These are phyloP conservation scores for Schizotus pectinicornis DNA, from an alignment of 2,888 invertebrate genomes.

Conservation along the genomic window DNA sequence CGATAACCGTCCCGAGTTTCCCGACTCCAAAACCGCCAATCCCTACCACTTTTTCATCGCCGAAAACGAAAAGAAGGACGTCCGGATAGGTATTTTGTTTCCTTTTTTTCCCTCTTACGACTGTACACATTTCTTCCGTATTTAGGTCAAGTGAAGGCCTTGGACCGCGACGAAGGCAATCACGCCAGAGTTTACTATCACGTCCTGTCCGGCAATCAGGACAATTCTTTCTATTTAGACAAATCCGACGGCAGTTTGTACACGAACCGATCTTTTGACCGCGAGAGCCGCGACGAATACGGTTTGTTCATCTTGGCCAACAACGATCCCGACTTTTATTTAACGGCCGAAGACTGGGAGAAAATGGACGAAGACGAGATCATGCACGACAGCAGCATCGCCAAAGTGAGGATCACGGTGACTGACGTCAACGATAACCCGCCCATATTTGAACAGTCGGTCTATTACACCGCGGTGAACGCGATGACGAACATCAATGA, in stretches of 20 bases:
- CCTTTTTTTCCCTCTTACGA: too few species aligned
- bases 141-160: conserved; percentile 72
- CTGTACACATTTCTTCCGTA: conserved; percentile 9
- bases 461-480: conserved; percentile 68
- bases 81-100: conserved; percentile 65
- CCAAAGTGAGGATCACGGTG: conserved; percentile 73
- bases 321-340: conserved; percentile 79
- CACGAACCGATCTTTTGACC: conserved; percentile 81
- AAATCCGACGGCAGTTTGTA: conserved; percentile 80
- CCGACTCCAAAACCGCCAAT: conserved; percentile 63
- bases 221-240: conserved; percentile 78
- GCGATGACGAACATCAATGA: conserved; percentile 80
- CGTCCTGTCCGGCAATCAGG: conserved; percentile 77
- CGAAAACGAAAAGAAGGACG: conserved; percentile 72
- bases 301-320: conserved; percentile 81
- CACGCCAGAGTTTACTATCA: conserved; percentile 87
- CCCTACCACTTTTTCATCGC: conserved; percentile 72
- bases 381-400: conserved; percentile 69
- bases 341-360: conserved; percentile 60
- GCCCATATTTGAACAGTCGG: conserved; percentile 62
- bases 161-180: conserved; percentile 79
- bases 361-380: conserved; percentile 57
- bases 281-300: conserved; percentile 78
- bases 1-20: conserved; percentile 82
- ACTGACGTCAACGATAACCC: conserved; percentile 86